phyloP scores from a whole-genome alignment of 2,797 vertebrate genomes.

The Cyprinodon diabolis region DNA sequence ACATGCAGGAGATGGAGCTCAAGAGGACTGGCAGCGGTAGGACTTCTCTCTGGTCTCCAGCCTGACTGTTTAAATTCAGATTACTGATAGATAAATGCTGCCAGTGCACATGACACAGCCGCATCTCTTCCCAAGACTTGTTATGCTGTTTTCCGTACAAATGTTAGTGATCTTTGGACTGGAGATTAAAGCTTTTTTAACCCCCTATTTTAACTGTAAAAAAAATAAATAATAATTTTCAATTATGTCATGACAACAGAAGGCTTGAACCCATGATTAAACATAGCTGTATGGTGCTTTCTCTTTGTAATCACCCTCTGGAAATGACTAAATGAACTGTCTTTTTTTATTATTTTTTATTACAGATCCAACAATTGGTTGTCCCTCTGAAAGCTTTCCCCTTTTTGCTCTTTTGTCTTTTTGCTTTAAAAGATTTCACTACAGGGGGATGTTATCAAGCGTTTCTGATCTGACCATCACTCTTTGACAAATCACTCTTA shows the following conservation, averaged over 20 bases:
- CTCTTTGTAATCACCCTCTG: background rate
- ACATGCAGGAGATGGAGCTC: slow-evolving; percentile 99
- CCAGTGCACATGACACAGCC: background rate
- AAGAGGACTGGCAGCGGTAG: slow-evolving; percentile 96
- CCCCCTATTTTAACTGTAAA: background rate
- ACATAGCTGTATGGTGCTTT: slow-evolving; percentile 3
- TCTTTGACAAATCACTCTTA: background rate
- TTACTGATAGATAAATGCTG: background rate
- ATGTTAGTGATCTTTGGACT: background rate
- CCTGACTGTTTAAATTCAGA: background rate
- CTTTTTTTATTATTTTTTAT: background rate
- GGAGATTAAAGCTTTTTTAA: background rate
- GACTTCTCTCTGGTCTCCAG: background rate
- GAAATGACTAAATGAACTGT: background rate
- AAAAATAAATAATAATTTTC: too few species aligned
- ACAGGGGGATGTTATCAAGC: too few species aligned
- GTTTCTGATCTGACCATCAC: too few species aligned
- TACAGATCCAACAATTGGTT: background rate
- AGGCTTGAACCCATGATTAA: slow-evolving; percentile 9
- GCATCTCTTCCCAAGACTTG: background rate
- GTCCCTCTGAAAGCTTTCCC: too few species aligned
- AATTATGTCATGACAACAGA: slow-evolving; percentile 14
- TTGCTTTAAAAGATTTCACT: too few species aligned
- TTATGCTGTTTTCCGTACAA: background rate
- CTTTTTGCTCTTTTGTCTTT: too few species aligned